A percentile compares a stretch with the other conserved stretches of the same genome.
Evolutionary conservation across 2,888 invertebrate species (phyloP).

Genomic region (Phalera bucephala): DNA sequence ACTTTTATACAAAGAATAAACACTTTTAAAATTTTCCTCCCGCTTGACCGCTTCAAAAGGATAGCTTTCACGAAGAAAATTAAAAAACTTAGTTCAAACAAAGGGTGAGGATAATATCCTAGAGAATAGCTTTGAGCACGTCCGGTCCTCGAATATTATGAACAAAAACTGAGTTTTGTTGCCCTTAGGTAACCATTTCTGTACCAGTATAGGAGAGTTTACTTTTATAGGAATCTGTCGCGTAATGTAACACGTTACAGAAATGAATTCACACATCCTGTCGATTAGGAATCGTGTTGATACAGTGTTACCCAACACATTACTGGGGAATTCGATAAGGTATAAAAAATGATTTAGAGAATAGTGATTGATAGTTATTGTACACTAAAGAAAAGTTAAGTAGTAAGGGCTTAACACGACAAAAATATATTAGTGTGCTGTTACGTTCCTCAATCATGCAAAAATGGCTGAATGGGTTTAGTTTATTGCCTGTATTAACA

Average conservation of each 20-base stretch:
- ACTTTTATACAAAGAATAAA: constrained; percentile 35
- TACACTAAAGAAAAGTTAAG: too few relatives aligned
- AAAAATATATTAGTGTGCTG: too few relatives aligned
- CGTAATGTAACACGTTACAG: background rate
- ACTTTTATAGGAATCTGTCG: too few relatives aligned
- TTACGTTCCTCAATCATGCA: too few relatives aligned
- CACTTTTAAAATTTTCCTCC: constrained; percentile 48
- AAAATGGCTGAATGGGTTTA: too few relatives aligned
- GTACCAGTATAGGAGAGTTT: constrained; percentile 4
- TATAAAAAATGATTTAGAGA: constrained; percentile 52
- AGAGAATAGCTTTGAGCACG: constrained; percentile 27
- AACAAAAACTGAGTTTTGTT: constrained; percentile 20
- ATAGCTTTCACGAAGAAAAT: constrained; percentile 58
- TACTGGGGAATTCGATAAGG: constrained; percentile 51
- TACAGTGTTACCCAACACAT: constrained; percentile 39
- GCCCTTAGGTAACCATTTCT: constrained; percentile 14
- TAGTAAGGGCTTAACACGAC: too few relatives aligned
- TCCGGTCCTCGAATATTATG: constrained; percentile 17
- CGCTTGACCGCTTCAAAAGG: constrained; percentile 51
- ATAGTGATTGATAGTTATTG: constrained; percentile 48
- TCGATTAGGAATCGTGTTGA: constrained; percentile 26
- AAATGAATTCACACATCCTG: background rate
- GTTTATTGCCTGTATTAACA: too few relatives aligned
- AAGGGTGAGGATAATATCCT: constrained; percentile 39
- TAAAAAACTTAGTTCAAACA: constrained; percentile 66